Evolutionary conservation across 2,797 vertebrate species (phyloP), one percentile per base, ranked within the genome.

Genomic region (Pipistrellus nathusii): DNA sequence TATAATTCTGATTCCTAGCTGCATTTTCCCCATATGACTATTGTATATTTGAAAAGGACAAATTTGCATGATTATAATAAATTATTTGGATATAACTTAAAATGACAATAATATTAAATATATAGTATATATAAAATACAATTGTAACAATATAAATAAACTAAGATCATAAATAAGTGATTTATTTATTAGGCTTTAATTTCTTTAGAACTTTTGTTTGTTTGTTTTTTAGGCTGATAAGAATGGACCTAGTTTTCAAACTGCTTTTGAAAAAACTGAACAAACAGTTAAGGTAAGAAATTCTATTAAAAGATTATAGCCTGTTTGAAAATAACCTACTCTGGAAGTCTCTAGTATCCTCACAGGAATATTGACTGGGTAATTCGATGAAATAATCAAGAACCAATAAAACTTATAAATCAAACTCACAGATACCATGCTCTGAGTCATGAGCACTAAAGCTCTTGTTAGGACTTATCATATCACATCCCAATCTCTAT

Each of bases 201-300:
- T 92, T 46, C 6, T 68, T 97, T 62, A 46, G 32, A 86, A 44
- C 9, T 81, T 95, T 86, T 48, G 1, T 90, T 90, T 95, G 2
- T 85, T 71, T 89, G 38, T 41, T 80, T 77, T 73, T 85, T 96
- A 99, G 99, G 99, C 99, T 48, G 98, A 99, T 96, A 98, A 98
- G 80, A 97, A 69, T 27, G 99, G 99, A 30, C 99, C 99, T 53
- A 98, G 98, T 93, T 99, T 99, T 97, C 98, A 99, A 93, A 98
- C 98, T 3, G 32, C 94, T 93, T 99, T 99, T 97, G 98, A 98
- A 97, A 99, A 98, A 97, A 99, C 99, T 0, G 99, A 99, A 95
- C 99, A 99, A 97, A 99, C 97, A 21, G 94, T 99, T 90, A 99
- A 99, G 99, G 99, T 99, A 98, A 98, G 69, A 94, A 90, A 20